Percentiles rank a stretch among this genome's conserved stretches.
Conservation (phyloP, 2,113 vertebrate genomes). For the Triplophysa tibetana region DNA sequence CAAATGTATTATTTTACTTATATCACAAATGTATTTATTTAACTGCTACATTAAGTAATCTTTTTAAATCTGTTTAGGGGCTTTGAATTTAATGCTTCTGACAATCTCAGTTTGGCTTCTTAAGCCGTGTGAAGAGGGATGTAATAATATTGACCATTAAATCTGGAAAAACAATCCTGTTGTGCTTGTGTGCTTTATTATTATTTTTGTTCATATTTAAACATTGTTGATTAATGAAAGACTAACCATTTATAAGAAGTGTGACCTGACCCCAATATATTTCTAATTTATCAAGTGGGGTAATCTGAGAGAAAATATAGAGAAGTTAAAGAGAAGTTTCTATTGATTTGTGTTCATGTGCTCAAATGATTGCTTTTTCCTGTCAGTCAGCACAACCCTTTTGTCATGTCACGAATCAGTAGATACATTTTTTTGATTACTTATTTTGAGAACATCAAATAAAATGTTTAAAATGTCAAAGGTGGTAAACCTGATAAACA, state of each 20-base stretch:
- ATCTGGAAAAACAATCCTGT: conserved; percentile 56
- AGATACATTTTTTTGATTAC: no score
- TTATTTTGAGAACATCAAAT: no score
- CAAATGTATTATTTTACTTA: background rate
- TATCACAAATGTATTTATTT: conserved; percentile 30
- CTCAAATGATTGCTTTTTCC: no score
- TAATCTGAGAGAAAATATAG: no score
- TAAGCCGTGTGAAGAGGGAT: conserved; percentile 60
- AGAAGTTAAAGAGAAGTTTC: no score
- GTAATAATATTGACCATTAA: conserved; percentile 60
- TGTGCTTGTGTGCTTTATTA: conserved; percentile 36
- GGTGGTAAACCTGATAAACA: no score
- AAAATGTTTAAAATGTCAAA: no score
- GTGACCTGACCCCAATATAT: no score
- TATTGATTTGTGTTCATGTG: no score
- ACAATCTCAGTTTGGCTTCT: conserved; percentile 70
- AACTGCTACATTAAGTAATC: background rate
- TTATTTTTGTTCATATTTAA: background rate
- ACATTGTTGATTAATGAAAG: background rate
- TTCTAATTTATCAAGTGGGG: no score
- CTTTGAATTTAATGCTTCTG: conserved; percentile 51
- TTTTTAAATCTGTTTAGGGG: conserved; percentile 13
- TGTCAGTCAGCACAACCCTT: no score
- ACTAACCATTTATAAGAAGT: background rate
- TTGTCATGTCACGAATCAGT: no score